Conservation (phyloP, 1,140 invertebrate species). For the Druon quercuslanigerum region DNA sequence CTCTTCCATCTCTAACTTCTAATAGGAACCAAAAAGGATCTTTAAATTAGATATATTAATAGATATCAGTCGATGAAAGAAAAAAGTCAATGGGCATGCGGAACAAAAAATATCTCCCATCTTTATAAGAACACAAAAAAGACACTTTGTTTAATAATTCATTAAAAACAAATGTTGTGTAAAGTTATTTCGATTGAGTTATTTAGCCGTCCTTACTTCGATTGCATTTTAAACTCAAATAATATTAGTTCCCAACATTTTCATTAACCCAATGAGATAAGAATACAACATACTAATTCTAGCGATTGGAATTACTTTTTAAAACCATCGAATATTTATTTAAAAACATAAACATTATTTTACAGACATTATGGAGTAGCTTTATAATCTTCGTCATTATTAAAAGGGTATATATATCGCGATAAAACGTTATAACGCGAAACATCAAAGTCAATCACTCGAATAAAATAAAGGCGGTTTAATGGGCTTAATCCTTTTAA, state of each 20-base stretch:
- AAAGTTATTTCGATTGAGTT: too few species aligned
- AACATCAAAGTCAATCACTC: constrained; percentile 15
- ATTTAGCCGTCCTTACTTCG: too few species aligned
- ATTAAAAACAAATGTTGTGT: too few species aligned
- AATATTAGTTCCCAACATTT: background rate
- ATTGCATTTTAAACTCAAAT: background rate
- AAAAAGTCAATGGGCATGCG: background rate
- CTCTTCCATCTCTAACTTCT: constrained; percentile 24
- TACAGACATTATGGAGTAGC: constrained; percentile 8
- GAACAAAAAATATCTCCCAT: background rate
- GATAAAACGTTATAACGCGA: constrained; percentile 23
- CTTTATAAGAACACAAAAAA: constrained; percentile 9
- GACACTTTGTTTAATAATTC: too few species aligned
- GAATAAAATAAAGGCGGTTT: background rate
- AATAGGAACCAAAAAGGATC: constrained; percentile 29
- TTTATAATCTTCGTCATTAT: constrained; percentile 15
- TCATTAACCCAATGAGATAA: background rate
- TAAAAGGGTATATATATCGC: constrained; percentile 26
- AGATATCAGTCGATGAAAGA: constrained; percentile 22
- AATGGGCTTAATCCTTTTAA: constrained; percentile 5
- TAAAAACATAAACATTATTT: constrained; percentile 13
- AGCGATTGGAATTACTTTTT: background rate
- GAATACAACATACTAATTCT: constrained; percentile 7
- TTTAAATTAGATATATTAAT: constrained; percentile 29
- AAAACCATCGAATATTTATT: background rate